Base-by-base conservation (phyloP, 2,797 vertebrate genomes). In the Garrulus glandarius region DNA sequence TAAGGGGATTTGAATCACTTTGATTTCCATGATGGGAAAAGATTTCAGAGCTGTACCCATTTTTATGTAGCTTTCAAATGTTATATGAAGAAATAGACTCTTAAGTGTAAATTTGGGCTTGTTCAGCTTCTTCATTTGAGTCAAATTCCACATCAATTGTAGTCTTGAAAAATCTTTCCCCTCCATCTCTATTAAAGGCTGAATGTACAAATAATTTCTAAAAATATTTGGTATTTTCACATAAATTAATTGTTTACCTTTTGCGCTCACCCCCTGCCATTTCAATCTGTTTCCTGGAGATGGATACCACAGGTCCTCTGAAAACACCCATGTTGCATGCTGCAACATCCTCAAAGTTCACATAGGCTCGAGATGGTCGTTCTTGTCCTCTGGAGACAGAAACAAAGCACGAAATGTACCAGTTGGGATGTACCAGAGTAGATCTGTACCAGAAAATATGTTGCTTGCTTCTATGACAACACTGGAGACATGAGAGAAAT, bases 391-490 rank as follows among this genome's bases (percentile, higher is more conserved):
- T 57, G 68, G 63, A 68, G 91, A 91, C 71, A 91, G 84, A 92
- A 47, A 49, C 56, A 65, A 34, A 96, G 92, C 61, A 96, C 92
- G 10, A 44, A 93, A 95, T 91, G 89, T 97, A 50, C 89, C 32
- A 81, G 83, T 63, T 92, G 80, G 93, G 93, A 74, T 92, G 92
- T 87, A 71, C 71, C 60, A 44, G 47, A 91, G 77, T 53, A 83
- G 60, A 79, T 72, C 59, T 60, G 43, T 65, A 61, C 50, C 68
- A 92, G 84, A 83, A 95, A 96, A 93, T 67, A 87, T 63, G 75
- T 87, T 83, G 79, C 82, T 96, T 92, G 95, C 96, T 97, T 97
- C 97, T 97, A 95, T 97, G 96, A 97, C 93, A 97, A 97, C 83
- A 75, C 30, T 88, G 80, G 72, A 96, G 94, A 87, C 43, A 79